These are phyloP conservation scores for Diuraphis noxia DNA, from an alignment of 1,140 invertebrate genomes.

Conservation along the genomic window DNA sequence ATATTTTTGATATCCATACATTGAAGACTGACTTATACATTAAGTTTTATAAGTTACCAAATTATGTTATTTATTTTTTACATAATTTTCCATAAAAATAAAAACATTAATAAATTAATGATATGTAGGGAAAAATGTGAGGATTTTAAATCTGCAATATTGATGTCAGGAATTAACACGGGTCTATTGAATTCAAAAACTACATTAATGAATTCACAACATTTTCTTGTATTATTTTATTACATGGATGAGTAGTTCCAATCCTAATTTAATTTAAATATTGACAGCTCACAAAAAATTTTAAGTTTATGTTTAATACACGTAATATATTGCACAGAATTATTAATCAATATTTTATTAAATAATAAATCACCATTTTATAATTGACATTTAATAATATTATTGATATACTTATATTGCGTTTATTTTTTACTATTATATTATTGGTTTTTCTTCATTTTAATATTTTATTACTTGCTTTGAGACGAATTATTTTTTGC, in stretches of 20 bases:
- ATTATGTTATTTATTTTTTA: not conserved
- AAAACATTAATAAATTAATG: not conserved
- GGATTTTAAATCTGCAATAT: no score
- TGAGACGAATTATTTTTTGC: not conserved
- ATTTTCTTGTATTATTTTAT: not conserved
- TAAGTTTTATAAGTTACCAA: not conserved
- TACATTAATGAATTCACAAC: not conserved
- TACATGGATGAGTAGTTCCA: not conserved
- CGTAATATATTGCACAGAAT: not conserved
- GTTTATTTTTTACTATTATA: not conserved
- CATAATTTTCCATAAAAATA: not conserved
- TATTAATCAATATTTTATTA: slow-evolving; percentile 1
- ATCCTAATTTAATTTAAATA: not conserved
- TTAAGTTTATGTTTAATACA: not conserved
- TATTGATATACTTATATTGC: not conserved
- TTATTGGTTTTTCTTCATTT: not conserved
- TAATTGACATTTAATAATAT: not conserved
- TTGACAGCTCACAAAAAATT: not conserved
- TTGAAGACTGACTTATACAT: not conserved
- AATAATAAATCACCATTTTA: not conserved
- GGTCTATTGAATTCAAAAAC: not conserved
- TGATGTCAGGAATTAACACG: no score
- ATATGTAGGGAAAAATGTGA: not conserved
- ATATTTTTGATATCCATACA: not conserved
- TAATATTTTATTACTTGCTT: not conserved